Evolutionary conservation across 1,140 invertebrate species (phyloP).

Genomic region (Drosophila subobscura): DNA sequence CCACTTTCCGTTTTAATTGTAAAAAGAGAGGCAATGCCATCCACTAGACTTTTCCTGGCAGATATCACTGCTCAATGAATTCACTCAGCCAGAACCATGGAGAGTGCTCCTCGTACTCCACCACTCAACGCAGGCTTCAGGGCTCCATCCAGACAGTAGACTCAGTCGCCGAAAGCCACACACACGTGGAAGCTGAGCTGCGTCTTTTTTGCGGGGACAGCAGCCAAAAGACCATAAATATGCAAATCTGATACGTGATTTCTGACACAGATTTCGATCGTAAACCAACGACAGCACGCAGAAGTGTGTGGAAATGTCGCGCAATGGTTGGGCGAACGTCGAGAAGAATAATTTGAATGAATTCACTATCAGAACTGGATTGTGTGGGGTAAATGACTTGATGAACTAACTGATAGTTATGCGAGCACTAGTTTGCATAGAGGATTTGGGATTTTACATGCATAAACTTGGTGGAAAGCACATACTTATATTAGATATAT

Average conservation of each 20-base stretch:
- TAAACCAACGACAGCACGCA: conserved; percentile 10
- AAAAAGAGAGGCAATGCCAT: too few species aligned
- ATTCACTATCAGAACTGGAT: not conserved
- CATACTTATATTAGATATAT: too few species aligned
- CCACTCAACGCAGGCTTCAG: too few species aligned
- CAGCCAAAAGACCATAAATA: conserved; percentile 52
- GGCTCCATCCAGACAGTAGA: conserved; percentile 4
- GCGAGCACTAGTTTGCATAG: not conserved
- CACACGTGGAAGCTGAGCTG: conserved; percentile 1
- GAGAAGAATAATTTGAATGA: conserved; percentile 3
- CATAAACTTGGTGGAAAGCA: not conserved
- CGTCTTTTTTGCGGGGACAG: conserved; percentile 3
- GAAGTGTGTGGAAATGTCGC: not conserved
- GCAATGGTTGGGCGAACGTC: not conserved
- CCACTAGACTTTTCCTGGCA: too few species aligned
- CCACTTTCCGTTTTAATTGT: too few species aligned
- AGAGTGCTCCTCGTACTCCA: too few species aligned
- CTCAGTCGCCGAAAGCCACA: not conserved
- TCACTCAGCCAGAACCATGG: not conserved
- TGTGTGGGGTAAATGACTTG: conserved; percentile 1
- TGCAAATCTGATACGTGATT: conserved; percentile 71
- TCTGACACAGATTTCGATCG: conserved; percentile 42
- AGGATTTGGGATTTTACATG: not conserved
- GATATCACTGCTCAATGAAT: conserved; percentile 13
- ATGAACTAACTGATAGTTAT: not conserved